Conservation (phyloP, 2,888 invertebrate genomes). For the Drosophila sordidapex region DNA sequence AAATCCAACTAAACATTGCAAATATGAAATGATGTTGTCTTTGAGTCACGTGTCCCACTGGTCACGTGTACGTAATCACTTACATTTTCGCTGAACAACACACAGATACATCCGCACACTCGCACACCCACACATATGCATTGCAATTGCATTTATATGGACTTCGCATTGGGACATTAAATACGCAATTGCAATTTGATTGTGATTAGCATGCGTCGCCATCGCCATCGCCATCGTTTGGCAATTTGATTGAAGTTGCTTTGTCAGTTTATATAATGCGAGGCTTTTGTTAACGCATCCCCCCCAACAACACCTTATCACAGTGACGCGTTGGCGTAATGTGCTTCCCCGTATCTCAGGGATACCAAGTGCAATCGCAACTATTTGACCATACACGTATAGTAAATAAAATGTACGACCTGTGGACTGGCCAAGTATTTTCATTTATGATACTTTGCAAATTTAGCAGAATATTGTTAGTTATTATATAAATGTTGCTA, state of each 20-base stretch:
- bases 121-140: background rate
- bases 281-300: constrained; percentile 23
- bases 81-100: background rate
- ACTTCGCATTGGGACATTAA: constrained; percentile 47
- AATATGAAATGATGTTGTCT: background rate
- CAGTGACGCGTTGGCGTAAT: constrained; percentile 3
- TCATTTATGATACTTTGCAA: background rate
- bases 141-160: constrained; percentile 53
- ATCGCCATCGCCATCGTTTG: constrained; percentile 9
- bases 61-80: constrained; percentile 15
- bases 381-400: background rate
- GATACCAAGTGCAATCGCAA: constrained; percentile 13
- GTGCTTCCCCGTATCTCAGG: constrained; percentile 43
- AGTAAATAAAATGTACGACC: constrained; percentile 15
- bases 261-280: constrained; percentile 60
- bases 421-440: background rate
- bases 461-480: background rate
- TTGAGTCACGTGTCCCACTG: constrained; percentile 15
- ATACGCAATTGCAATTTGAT: constrained; percentile 72
- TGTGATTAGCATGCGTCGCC: constrained; percentile 55
- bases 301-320: background rate
- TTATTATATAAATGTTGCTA: background rate
- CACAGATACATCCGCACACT: background rate
- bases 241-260: constrained; percentile 34
- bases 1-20: background rate